A percentile compares a stretch with the other conserved stretches of the same genome.
phyloP scores from a whole-genome alignment of 2,113 vertebrate species.

The Leucoraja erinaceus region DNA sequence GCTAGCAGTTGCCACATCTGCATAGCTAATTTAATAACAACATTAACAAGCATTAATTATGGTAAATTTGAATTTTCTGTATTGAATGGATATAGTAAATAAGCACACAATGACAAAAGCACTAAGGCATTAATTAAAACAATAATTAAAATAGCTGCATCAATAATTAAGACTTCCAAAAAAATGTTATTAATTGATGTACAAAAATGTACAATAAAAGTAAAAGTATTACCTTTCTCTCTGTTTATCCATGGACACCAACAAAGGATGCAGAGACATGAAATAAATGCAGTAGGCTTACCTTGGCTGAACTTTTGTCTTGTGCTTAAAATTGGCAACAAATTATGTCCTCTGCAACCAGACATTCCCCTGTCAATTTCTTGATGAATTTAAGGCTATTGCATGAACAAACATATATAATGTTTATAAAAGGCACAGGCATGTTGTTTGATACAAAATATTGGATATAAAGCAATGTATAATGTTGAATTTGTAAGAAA shows the following conservation, averaged over 20 bases:
- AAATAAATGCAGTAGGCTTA: not conserved
- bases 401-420: not conserved
- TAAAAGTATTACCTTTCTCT: not conserved
- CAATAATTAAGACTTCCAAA: not conserved
- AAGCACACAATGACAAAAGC: not conserved
- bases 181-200: not conserved
- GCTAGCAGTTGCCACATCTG: not conserved
- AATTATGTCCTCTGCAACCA: not conserved
- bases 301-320: not conserved
- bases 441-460: not conserved
- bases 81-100: not conserved
- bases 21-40: not conserved
- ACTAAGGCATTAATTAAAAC: not conserved
- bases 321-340: not conserved
- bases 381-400: not conserved
- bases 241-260: not conserved
- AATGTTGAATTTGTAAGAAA: not conserved
- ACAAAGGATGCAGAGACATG: not conserved
- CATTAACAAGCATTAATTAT: not conserved
- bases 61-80: not conserved
- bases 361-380: not conserved
- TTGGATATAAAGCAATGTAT: not conserved
- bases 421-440: not conserved
- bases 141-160: conserved; percentile 6
- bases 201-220: not conserved